Evolutionary conservation across 2,113 vertebrate species (phyloP), one percentile per base, ranked within the genome.

Genomic region (Xerus inauris): DNA sequence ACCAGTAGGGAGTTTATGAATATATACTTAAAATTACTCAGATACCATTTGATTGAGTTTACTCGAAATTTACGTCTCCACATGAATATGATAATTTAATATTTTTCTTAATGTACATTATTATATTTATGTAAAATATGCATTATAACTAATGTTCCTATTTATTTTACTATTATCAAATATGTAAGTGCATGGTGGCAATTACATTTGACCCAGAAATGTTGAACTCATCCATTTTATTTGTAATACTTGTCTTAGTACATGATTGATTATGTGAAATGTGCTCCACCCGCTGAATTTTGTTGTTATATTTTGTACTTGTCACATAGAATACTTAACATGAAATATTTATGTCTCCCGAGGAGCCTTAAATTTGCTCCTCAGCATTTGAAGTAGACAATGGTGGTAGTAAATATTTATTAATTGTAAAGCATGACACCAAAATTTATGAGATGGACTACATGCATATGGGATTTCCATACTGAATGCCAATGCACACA

Each of bases 251-350:
- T 97, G 84, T 96, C 89, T 93, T 67, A 87, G 76, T 77, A 96
- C 94, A 94, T 97, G 97, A 98, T 92, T 97, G 97, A 97, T 98
- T 94, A 95, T 95, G 71, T 93, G 82, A 94, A 97, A 97, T 96
- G 81, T 95, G 96, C 91, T 97, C 97, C 90, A 96, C 94, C 96
- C 84, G 0, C 85, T 95, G 94, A 85, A 96, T 97, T 98, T 95
- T 95, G 95, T 97, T 98, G 97, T 97, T 97, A 94, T 97, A 97
- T 97, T 97, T 98, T 97, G 96, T 97, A 96, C 98, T 97, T 97
- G 98, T 97, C 98, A 97, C 85, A 96, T 94, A 97, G 97, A 97
- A 97, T 97, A 92, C 96, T 96, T 97, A 97, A 92, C 94, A 97
- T 97, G 96, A 98, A 97, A 97, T 98, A 98, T 98, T 97, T 98